phyloP scores from a whole-genome alignment of 2,797 vertebrate genomes.

The Potorous gilbertii region DNA sequence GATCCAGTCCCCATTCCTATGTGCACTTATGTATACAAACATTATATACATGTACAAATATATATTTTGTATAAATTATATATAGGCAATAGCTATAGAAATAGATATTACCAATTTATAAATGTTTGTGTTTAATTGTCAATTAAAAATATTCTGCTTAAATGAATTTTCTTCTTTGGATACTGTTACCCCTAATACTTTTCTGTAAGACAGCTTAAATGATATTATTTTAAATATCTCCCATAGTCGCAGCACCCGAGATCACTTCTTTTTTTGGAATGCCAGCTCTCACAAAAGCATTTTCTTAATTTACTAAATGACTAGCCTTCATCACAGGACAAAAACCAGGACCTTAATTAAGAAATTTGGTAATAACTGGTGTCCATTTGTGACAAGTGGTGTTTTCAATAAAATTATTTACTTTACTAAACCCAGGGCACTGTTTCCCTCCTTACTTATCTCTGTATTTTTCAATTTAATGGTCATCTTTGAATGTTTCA shows the following conservation, averaged over 20 bases:
- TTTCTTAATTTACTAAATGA: neutral
- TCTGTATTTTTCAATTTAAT: neutral
- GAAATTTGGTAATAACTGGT: neutral
- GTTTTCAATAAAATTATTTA: neutral
- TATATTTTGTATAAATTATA: neutral
- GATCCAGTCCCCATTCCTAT: neutral
- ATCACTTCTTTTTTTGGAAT: neutral
- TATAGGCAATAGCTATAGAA: neutral
- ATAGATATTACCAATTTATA: neutral
- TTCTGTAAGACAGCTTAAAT: neutral
- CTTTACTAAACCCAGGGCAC: neutral
- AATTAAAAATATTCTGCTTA: neutral
- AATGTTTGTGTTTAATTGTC: neutral
- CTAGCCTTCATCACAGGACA: neutral
- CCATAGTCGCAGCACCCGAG: neutral
- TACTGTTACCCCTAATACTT: neutral
- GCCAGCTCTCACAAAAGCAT: neutral
- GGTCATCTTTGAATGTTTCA: neutral
- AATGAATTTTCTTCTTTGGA: neutral
- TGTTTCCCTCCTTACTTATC: neutral
- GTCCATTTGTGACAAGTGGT: neutral
- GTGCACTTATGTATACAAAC: neutral
- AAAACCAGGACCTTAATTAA: neutral
- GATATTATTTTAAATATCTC: neutral
- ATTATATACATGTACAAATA: neutral